These are phyloP conservation scores for Chalcosyrphus nemorum DNA, from an alignment of 2,888 invertebrate species.

Conservation along the genomic window DNA sequence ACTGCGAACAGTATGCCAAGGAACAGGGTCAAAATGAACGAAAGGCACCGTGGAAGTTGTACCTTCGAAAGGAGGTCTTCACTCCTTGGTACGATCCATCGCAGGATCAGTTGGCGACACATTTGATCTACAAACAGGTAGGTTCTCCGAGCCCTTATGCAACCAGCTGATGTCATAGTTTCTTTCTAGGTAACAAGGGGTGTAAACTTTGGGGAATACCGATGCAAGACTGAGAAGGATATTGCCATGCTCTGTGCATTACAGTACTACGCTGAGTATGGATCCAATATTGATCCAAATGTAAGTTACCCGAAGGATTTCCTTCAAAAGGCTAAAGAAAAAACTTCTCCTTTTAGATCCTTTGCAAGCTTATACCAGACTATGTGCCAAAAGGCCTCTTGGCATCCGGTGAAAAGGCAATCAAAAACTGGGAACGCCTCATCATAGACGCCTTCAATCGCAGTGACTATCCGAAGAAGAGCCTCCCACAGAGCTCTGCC, in stretches of 20 bases:
- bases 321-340: neutral
- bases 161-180: too few species aligned
- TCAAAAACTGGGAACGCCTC: conserved; percentile 88
- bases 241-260: conserved; percentile 94
- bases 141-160: neutral
- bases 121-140: conserved; percentile 93
- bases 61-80: conserved; percentile 94
- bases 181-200: conserved; percentile 86
- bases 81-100: conserved; percentile 95
- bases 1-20: conserved; percentile 97
- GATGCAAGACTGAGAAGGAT: conserved; percentile 92
- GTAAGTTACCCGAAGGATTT: conserved; percentile 81
- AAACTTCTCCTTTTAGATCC: conserved; percentile 66
- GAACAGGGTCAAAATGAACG: conserved; percentile 93
- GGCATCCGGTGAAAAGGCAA: conserved; percentile 85
- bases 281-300: conserved; percentile 86
- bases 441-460: conserved; percentile 88
- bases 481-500: conserved; percentile 86
- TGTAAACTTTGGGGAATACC: conserved; percentile 95
- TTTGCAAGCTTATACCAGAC: conserved; percentile 76
- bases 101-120: conserved; percentile 91
- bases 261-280: conserved; percentile 94
- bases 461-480: conserved; percentile 88
- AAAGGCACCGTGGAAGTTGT: conserved; percentile 93
- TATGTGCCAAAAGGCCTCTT: conserved; percentile 79